phyloP scores from a whole-genome alignment of 2,113 vertebrate species.

The Onychostruthus taczanowskii region DNA sequence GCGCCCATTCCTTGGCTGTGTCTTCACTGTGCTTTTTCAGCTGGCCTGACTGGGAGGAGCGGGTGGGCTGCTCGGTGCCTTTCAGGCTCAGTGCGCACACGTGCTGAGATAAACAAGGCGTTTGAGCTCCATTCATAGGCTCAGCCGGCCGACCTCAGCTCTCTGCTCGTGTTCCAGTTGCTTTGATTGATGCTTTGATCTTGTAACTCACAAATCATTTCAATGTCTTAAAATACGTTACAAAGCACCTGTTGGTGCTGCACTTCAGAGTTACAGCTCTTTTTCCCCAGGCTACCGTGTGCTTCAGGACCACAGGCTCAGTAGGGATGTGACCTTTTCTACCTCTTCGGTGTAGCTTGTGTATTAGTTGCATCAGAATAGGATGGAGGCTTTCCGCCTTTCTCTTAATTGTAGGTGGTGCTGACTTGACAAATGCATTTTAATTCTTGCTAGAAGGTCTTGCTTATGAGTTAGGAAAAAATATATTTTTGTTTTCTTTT shows the following conservation, averaged over 20 bases:
- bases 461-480: neutral
- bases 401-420: neutral
- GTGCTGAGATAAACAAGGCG: constrained; percentile 47
- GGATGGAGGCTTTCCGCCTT: neutral
- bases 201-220: neutral
- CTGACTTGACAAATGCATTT: neutral
- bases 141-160: neutral
- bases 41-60: neutral
- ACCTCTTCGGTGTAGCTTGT: accelerated
- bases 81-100: neutral
- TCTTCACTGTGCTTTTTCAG: constrained; percentile 29
- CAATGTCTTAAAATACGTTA: neutral
- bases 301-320: neutral
- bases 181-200: neutral
- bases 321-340: neutral
- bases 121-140: constrained; percentile 38
- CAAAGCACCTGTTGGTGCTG: neutral
- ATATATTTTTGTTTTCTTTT: neutral
- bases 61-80: neutral
- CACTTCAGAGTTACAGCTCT: neutral
- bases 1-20: neutral
- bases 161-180: neutral
- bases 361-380: neutral
- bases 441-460: neutral
- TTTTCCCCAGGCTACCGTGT: neutral